A percentile compares a stretch with the other conserved stretches of the same genome.
These are phyloP conservation scores for Cordilura impudica DNA, from an alignment of 2,888 invertebrate genomes.

Conservation along the genomic window DNA sequence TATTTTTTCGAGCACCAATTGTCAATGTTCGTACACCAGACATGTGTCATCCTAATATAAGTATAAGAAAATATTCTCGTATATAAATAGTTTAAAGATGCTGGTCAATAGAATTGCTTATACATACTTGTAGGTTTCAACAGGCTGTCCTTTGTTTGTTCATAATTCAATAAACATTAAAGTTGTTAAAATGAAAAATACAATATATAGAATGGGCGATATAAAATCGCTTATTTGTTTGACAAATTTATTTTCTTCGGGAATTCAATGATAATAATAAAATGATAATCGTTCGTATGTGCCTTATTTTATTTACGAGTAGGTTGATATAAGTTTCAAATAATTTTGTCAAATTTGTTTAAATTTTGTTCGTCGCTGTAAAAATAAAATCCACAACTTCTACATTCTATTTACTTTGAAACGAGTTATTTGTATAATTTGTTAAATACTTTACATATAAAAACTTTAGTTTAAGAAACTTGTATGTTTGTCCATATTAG, in stretches of 20 bases:
- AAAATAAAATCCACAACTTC: background rate
- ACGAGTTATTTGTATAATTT: background rate
- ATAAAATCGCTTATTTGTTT: background rate
- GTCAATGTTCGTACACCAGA: too few species aligned
- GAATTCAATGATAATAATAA: slow-evolving; percentile 26
- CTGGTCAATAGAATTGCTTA: slow-evolving; percentile 63
- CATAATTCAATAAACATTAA: background rate
- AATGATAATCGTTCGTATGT: slow-evolving; percentile 68
- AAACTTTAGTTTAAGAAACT: slow-evolving; percentile 22
- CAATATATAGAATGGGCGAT: background rate
- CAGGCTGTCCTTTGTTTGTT: background rate
- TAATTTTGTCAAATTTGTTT: background rate
- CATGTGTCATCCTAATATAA: background rate
- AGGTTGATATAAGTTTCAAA: slow-evolving; percentile 69
- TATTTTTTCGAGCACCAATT: too few species aligned
- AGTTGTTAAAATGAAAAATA: background rate
- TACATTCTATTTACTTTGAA: background rate
- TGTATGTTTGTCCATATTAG: slow-evolving; percentile 65
- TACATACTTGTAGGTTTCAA: background rate
- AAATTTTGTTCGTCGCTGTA: background rate
- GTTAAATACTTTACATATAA: slow-evolving; percentile 4
- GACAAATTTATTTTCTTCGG: background rate
- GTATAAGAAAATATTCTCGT: background rate
- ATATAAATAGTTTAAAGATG: slow-evolving; percentile 57
- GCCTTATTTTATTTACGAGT: too few species aligned